These are phyloP conservation scores for Clamator glandarius DNA, from an alignment of 2,797 vertebrate genomes.

Conservation along the genomic window DNA sequence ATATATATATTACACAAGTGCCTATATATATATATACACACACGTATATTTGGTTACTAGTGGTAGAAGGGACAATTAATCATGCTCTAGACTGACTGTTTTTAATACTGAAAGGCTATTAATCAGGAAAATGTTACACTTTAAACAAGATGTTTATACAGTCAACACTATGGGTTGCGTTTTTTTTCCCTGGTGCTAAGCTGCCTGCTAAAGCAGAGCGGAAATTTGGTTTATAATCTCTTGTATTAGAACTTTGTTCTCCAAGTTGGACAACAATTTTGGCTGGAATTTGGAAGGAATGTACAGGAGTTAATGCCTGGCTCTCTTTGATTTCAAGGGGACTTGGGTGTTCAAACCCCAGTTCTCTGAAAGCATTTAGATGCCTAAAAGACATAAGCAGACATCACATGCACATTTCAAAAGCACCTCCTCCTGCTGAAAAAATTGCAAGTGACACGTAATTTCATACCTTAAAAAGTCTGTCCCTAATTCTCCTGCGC, in stretches of 20 bases:
- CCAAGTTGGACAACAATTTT: not conserved
- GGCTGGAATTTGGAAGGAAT: constrained; percentile 19
- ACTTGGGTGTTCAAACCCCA: not conserved
- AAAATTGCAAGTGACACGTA: not conserved
- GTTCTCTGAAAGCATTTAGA: not conserved
- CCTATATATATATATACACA: not conserved
- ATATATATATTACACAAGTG: not conserved
- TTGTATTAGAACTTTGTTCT: not conserved
- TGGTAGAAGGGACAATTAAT: constrained; percentile 44
- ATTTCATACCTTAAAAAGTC: constrained; percentile 20
- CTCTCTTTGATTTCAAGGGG: not conserved
- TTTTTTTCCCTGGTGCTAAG: not conserved
- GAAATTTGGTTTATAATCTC: not conserved
- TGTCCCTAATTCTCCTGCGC: not conserved
- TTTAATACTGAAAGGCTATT: constrained; percentile 48
- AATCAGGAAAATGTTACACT: constrained; percentile 39
- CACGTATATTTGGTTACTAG: not conserved
- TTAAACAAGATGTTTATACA: constrained; percentile 51
- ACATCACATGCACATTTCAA: not conserved
- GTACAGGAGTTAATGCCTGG: not conserved
- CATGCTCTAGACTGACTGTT: not conserved
- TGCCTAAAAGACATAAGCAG: not conserved
- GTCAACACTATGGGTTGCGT: not conserved
- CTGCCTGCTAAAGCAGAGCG: constrained; percentile 16
- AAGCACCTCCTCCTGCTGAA: not conserved